Evolutionary conservation across 92 coral and sea anemone species (phyloP).

Genomic region (Isaurus tuberculatus): DNA sequence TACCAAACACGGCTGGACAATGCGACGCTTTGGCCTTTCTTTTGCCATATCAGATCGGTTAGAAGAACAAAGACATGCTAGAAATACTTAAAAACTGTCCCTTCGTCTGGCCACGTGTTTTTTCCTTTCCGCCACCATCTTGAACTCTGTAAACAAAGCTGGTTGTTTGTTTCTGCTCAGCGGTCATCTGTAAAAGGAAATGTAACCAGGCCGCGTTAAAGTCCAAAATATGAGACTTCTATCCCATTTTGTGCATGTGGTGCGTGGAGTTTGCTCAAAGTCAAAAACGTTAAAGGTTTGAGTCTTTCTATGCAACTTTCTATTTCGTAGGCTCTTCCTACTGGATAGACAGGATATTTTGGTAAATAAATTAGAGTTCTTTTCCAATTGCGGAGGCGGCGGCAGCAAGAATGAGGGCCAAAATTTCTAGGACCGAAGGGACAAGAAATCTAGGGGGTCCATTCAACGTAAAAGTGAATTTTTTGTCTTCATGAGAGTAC

Average conservation of each 20-base stretch:
- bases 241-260: constrained; percentile 11
- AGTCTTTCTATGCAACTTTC: background rate
- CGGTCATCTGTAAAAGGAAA: constrained; percentile 46
- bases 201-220: constrained; percentile 18
- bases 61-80: constrained; percentile 48
- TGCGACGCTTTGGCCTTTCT: constrained; percentile 87
- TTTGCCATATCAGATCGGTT: constrained; percentile 72
- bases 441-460: too few species aligned
- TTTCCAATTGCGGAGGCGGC: too few species aligned
- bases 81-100: constrained; percentile 48
- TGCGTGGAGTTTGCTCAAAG: constrained; percentile 28
- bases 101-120: constrained; percentile 30
- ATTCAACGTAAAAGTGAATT: too few species aligned
- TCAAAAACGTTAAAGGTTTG: constrained; percentile 32
- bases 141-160: constrained; percentile 57
- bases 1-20: constrained; percentile 91
- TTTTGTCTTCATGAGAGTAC: too few species aligned
- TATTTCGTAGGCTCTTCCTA: too few species aligned
- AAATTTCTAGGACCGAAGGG: too few species aligned
- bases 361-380: too few species aligned
- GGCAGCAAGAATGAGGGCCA: too few species aligned
- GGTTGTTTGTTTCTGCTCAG: constrained; percentile 76
- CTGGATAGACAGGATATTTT: too few species aligned
- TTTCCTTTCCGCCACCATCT: constrained; percentile 35
- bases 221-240: background rate